Evolutionary conservation across 2,113 vertebrate genomes (phyloP).

Genomic region (Chloropsis cyanopogon): DNA sequence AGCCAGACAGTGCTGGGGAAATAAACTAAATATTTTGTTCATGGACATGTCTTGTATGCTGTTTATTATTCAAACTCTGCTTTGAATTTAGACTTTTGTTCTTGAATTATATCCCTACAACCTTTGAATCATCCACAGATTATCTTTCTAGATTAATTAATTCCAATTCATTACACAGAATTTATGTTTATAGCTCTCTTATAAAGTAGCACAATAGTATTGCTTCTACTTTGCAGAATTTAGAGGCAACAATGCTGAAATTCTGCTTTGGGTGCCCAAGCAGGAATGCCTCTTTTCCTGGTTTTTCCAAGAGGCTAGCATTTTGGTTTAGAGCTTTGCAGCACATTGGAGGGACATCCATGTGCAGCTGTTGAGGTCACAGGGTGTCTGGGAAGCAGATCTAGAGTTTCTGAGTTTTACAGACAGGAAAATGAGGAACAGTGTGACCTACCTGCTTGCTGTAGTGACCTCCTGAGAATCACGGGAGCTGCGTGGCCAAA

Average conservation of each 20-base stretch:
- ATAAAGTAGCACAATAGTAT: not conserved
- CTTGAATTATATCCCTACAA: not conserved
- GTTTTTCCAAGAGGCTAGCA: accelerated
- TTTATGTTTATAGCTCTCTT: not conserved
- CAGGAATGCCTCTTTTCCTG: not conserved
- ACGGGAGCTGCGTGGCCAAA: not conserved
- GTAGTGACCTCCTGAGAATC: not conserved
- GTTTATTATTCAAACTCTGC: not conserved
- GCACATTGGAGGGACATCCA: not conserved
- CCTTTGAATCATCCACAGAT: not conserved
- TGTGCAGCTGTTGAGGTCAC: not conserved
- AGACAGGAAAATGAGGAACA: not conserved
- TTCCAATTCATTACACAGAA: not conserved
- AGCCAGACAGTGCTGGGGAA: not conserved
- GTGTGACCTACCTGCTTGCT: not conserved
- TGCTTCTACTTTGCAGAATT: not conserved
- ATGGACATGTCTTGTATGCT: accelerated
- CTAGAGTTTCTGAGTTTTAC: not conserved
- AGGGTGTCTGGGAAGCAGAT: not conserved
- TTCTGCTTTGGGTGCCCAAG: not conserved
- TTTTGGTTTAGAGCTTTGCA: not conserved
- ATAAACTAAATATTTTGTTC: not conserved
- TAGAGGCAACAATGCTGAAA: not conserved
- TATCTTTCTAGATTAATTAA: not conserved
- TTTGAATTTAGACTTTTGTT: not conserved